Evolutionary conservation across 1,140 invertebrate species (phyloP), one percentile per base, ranked within the genome.

Genomic region (Zaprionus gabonicus): DNA sequence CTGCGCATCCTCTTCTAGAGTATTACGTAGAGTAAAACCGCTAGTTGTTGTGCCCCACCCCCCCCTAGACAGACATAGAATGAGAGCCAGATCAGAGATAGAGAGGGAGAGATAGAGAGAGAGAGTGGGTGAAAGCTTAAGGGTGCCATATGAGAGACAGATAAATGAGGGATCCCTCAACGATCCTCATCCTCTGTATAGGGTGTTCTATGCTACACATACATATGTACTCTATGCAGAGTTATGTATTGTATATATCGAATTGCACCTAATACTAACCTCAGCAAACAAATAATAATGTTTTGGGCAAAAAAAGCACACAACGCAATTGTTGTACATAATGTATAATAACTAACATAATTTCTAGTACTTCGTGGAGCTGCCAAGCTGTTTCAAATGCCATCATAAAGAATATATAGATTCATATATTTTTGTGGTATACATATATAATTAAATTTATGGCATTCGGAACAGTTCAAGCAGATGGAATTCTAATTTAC

Each of bases 71-170:
- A 36, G 44, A 58, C 38, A 51, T 46, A 53, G 58, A 51, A 20
- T 17, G 31, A 36, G 58, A 31, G 41, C 12, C 25, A 67, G 56
- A 15, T 41, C 12, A 53, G 49, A 23, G 31, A 23, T 23, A n/a
- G 27, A 53, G 6, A 53, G 58, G 23, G 36, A 36, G 59, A 23
- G 6, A 53, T 51, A 31, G 36, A 49, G 59, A 23, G 20, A n/a
- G 58, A 55, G 59, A 64, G 58, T 57, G 59, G 55, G 38, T 34
- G 17, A 63, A 63, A 63, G 31, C 57, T 65, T 82, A 58, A 70
- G 83, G 41, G 80, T 82, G 83, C 83, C 83, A 87, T 86, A 71
- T 67, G 38, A n/a, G 28, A 31, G 28, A 31, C 34, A 68, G 78
- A 71, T 68, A 17, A 17, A 44, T 27, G 12, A 36, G 66, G 15